Evolutionary conservation across 2,888 invertebrate species (phyloP), one percentile per base, ranked within the genome.

Genomic region (Tolmerus cingulatus): DNA sequence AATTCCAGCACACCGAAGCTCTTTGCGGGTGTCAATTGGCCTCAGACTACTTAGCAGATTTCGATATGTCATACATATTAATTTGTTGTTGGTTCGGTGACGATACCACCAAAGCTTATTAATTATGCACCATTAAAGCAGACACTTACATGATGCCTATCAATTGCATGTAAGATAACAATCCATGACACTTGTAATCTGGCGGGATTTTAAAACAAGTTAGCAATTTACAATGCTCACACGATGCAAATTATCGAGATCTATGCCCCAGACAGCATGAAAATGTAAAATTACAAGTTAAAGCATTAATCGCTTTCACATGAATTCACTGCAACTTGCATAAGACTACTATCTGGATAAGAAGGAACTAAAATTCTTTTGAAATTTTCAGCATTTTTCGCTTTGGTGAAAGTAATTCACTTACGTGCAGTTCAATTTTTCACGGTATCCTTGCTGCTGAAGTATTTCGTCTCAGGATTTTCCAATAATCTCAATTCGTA

Each of bases 331-430:
- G 66, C 9, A 57, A 3, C 57, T 57, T 57, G 19, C 27, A 66
- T 27, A 66, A 66, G 12, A n/a, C n/a, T 51, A 1, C 19, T 30
- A 30, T 51, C n/a, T 19, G 51, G 51, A 51, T 51, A n/a, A 51
- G 51, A n/a, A n/a, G 2, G 19, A 51, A 1, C 40, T 8, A 51
- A 7, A 51, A 51, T n/a, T 51, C n/a, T 51, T 46, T 51, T 51
- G 19, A 66, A 66, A 66, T 66, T 66, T 66, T 66, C 23, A 66
- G 19, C 66, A 66, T 12, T 23, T 66, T 66, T 66, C 66, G 23
- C 66, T 66, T 66, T 82, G 37, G 37, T 37, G 57, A 82, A 82
- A 57, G 55, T 82, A 82, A 57, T 66, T 57, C 82, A 82, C 57
- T 82, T 82, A 82, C 57, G 51, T 57, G 82, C 57, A 16, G 19